phyloP scores from a whole-genome alignment of 2,113 vertebrate genomes.

The Tychaedon coryphoeus region DNA sequence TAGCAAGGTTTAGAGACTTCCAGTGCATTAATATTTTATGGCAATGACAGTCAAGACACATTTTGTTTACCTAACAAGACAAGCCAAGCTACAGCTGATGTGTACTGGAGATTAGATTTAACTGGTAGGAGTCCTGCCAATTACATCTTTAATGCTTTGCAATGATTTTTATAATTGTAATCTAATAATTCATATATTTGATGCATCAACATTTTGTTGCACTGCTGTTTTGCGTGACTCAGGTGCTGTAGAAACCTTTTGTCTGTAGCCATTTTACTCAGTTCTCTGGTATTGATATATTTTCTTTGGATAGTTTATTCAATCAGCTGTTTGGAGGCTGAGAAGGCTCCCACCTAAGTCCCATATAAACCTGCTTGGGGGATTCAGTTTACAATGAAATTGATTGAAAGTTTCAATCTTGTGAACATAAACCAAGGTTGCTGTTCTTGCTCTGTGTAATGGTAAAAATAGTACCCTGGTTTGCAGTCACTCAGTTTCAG shows the following conservation, averaged over 20 bases:
- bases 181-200: constrained; percentile 63
- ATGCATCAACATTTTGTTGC: constrained; percentile 16
- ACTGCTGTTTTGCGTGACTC: neutral
- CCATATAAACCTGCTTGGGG: neutral
- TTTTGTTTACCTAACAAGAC: constrained; percentile 86
- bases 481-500: neutral
- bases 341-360: neutral
- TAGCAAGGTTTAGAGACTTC: constrained; percentile 85
- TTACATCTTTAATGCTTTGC: constrained; percentile 60
- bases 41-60: constrained; percentile 81
- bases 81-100: constrained; percentile 72
- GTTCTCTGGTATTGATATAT: rapidly evolving
- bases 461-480: neutral
- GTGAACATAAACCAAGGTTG: neutral
- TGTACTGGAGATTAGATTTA: constrained; percentile 71
- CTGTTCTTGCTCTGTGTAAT: neutral
- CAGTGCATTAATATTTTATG: constrained; percentile 86
- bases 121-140: constrained; percentile 60
- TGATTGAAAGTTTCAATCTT: neutral
- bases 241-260: neutral
- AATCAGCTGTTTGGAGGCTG: neutral
- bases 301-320: neutral
- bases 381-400: neutral
- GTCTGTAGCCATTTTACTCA: neutral
- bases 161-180: constrained; percentile 58